Evolutionary conservation across 2,113 vertebrate genomes (phyloP).

Genomic region (Aptenodytes forsteri): DNA sequence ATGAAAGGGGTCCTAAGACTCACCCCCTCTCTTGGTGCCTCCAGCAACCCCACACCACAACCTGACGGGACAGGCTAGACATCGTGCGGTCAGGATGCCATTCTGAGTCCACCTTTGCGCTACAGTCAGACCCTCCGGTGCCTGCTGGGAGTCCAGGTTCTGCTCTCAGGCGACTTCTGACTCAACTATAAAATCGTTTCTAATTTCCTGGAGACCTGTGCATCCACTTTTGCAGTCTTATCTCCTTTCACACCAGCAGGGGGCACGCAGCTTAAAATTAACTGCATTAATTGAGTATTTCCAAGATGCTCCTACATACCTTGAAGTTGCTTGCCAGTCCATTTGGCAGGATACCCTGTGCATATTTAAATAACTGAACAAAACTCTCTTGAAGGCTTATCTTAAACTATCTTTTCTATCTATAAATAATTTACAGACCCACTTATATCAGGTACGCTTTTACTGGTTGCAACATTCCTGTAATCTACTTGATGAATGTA

Average conservation of each 20-base stretch:
- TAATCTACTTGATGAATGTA: background rate
- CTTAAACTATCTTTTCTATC: background rate
- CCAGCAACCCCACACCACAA: background rate
- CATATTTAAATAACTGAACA: background rate
- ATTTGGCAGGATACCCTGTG: background rate
- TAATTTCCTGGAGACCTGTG: background rate
- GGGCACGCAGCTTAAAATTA: background rate
- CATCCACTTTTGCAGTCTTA: background rate
- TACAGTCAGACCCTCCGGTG: background rate
- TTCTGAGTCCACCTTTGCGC: background rate
- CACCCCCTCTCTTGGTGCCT: background rate
- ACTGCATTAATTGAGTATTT: background rate
- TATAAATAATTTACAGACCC: background rate
- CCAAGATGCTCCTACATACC: background rate
- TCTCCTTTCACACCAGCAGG: background rate
- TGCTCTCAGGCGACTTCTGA: background rate
- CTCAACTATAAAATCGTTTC: background rate
- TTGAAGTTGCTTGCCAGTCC: background rate
- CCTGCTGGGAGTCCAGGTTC: fast-evolving
- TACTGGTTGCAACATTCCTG: background rate
- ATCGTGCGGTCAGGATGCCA: fast-evolving
- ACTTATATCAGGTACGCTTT: background rate
- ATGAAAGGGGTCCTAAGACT: background rate
- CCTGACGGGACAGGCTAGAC: background rate
- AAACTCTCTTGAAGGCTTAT: background rate